Evolutionary conservation across 2,113 vertebrate species (phyloP).

Genomic region (Gulo gulo): DNA sequence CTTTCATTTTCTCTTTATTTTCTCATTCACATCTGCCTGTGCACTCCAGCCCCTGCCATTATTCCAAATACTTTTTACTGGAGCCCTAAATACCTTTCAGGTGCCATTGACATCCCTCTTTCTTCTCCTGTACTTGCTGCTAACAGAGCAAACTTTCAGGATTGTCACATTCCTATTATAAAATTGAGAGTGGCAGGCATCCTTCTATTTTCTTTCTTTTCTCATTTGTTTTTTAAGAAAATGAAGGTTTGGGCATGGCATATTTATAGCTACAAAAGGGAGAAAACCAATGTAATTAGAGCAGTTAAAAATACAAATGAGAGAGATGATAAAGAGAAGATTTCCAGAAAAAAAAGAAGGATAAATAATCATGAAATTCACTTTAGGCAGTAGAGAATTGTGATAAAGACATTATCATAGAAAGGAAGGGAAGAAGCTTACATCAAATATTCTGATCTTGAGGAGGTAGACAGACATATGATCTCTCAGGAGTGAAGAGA

Average conservation of each 20-base stretch:
- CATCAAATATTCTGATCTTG: not conserved
- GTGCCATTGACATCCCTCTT: not conserved
- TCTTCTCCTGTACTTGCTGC: not conserved
- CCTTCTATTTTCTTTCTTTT: not conserved
- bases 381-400: not conserved
- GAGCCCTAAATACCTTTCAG: not conserved
- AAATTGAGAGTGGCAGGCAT: not conserved
- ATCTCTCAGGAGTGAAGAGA: not conserved
- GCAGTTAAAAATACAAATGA: not conserved
- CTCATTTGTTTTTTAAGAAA: not conserved
- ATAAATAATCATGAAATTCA: not conserved
- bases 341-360: not conserved
- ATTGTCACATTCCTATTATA: not conserved
- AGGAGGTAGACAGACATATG: not conserved
- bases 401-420: not conserved
- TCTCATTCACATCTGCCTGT: not conserved
- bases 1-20: not conserved
- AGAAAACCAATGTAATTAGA: not conserved
- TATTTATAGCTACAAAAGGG: not conserved
- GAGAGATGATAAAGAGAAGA: not conserved
- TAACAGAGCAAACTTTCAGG: not conserved
- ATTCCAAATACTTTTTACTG: not conserved
- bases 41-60: accelerated
- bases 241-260: not conserved
- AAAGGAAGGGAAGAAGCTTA: not conserved